Evolutionary conservation across 2,113 vertebrate species (phyloP), one percentile per base, ranked within the genome.

Genomic region (Campylomormyrus numenius): DNA sequence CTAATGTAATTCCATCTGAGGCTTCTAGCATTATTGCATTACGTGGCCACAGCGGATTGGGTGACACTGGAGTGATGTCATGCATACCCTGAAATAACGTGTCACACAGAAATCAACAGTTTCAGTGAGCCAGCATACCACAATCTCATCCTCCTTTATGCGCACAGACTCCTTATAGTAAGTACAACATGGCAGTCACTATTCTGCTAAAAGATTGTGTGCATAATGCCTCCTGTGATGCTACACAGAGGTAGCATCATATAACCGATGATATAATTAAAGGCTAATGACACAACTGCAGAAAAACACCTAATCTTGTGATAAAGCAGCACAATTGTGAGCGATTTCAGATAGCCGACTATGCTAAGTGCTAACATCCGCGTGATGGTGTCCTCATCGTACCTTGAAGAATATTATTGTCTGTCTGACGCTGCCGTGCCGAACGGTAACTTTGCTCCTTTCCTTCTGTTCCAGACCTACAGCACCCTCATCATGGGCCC

Each of bases 401-500:
- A 19, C 15, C 35, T 31, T 39, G 31, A 39, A 15, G 27, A 35
- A 31, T 77, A 17, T 77, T 77, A 77, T 19, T 15, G 70, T 11
- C 70, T 77, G 15, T 17, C n/a, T 17, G 70, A 39, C 35, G 17
- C 15, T 31, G 74, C 70, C 27, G 6, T 13, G 31, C 31, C 3
- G 1, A 80, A 17, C 0, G 35, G 31, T 42, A 80, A 80, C 35
- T 48, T n/a, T n/a, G 19, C 19, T 46, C 24, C 88, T 1, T 89
- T 88, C 5, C 91, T 89, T 92, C 35, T 27, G 5, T 94, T 92
- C 83, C 93, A 97, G 97, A 94, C 93, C 92, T 94, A 95, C 94
- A 92, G 92, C 92, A 89, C 91, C 92, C 94, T 92, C 92, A 96
- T 90, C 92, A 99, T 99, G 98, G 96, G 96, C 93, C 94, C 91